phyloP scores from a whole-genome alignment of 2,888 invertebrate genomes.

The Mongoloraphidia duomilia region DNA sequence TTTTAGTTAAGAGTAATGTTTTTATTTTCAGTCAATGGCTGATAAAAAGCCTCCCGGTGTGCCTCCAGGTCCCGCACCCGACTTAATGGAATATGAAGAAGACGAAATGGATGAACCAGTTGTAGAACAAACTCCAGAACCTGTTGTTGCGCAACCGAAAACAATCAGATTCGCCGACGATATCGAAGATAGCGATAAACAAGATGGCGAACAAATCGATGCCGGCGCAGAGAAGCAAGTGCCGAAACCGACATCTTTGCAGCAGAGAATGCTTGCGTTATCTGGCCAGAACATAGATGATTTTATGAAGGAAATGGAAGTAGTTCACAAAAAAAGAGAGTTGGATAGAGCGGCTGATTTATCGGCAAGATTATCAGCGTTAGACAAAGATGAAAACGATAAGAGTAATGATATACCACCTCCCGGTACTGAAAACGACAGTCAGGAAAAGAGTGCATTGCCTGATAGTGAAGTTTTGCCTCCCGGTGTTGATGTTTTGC shows the following conservation, averaged over 20 bases:
- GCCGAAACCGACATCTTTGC: constrained; percentile 58
- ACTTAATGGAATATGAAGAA: constrained; percentile 31
- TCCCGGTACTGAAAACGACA: constrained; percentile 28
- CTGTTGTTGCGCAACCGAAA: constrained; percentile 31
- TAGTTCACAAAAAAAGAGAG: constrained; percentile 62
- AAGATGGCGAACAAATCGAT: constrained; percentile 14
- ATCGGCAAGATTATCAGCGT: constrained; percentile 33
- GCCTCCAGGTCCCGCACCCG: constrained; percentile 72
- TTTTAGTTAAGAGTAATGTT: constrained; percentile 11
- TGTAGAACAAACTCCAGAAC: constrained; percentile 16
- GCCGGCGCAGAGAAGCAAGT: constrained; percentile 9
- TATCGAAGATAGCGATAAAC: constrained; percentile 10
- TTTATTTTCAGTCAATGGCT: constrained; percentile 19
- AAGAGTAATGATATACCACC: constrained; percentile 25
- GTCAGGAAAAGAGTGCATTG: constrained; percentile 12
- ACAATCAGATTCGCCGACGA: constrained; percentile 46
- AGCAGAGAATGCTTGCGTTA: constrained; percentile 76
- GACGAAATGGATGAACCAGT: constrained; percentile 12
- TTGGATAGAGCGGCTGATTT: constrained; percentile 48
- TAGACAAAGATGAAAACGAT: constrained; percentile 21
- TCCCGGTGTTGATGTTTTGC: constrained; percentile 23
- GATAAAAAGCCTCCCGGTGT: constrained; percentile 69
- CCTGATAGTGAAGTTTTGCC: constrained; percentile 14
- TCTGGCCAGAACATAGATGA: constrained; percentile 85
- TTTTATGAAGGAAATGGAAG: constrained; percentile 87